phyloP scores from a whole-genome alignment of 2,113 vertebrate species.

The Pantherophis guttatus region DNA sequence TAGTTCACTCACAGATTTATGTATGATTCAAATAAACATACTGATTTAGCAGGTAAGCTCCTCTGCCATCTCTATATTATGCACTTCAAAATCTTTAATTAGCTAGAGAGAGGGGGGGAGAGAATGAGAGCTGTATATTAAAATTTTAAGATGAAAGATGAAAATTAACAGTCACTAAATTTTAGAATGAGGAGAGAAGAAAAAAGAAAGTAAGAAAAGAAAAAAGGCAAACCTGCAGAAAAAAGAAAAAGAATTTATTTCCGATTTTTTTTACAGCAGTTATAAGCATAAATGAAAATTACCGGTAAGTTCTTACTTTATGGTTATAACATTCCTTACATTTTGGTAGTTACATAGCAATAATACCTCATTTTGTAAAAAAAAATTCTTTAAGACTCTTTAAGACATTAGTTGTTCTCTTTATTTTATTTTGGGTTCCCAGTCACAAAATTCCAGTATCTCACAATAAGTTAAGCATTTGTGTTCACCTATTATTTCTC shows the following conservation, averaged over 20 bases:
- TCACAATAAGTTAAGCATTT: not conserved
- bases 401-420: not conserved
- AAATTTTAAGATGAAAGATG: not conserved
- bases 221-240: not conserved
- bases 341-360: not conserved
- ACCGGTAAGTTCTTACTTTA: not conserved
- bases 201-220: not conserved
- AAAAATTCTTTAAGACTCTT: too few relatives aligned
- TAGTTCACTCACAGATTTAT: not conserved
- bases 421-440: not conserved
- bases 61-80: not conserved
- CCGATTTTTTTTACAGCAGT: not conserved
- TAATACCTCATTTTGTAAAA: too few relatives aligned
- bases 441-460: not conserved
- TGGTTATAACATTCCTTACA: not conserved
- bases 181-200: not conserved
- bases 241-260: not conserved
- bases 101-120: not conserved
- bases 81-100: not conserved
- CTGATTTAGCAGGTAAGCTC: constrained; percentile 1
- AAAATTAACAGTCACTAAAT: not conserved
- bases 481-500: not conserved
- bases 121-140: not conserved
- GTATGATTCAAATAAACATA: constrained; percentile 16
- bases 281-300: not conserved